Conservation (phyloP, 2,797 vertebrate genomes). For the Crocidura indochinensis region DNA sequence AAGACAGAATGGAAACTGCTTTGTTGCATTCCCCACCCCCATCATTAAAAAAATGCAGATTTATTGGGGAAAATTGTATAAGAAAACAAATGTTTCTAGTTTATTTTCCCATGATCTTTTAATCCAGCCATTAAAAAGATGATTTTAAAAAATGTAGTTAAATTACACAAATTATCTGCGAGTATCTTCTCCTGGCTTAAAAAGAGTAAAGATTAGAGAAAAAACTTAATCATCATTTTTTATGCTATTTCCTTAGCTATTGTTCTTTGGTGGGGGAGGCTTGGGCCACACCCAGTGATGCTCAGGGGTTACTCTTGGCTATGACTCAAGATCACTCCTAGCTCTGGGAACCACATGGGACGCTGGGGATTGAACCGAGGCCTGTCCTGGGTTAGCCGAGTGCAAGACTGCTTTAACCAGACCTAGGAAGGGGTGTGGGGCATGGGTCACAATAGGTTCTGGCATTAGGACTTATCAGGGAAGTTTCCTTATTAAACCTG, state of each 20-base stretch:
- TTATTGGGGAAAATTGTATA: background rate
- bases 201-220: background rate
- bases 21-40: conserved; percentile 12
- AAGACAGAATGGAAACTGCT: conserved; percentile 54
- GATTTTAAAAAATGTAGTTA: background rate
- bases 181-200: conserved; percentile 37
- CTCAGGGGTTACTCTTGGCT: no score
- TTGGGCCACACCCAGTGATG: no score
- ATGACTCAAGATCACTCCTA: no score
- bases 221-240: background rate
- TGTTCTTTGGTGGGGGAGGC: background rate
- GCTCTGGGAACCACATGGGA: no score
- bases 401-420: no score
- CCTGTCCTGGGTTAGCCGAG: no score
- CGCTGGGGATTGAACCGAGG: no score
- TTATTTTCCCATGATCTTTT: conserved; percentile 1
- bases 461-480: no score
- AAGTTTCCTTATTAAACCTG: no score
- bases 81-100: background rate
- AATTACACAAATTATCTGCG: conserved; percentile 31
- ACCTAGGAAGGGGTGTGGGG: no score
- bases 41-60: background rate
- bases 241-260: background rate
- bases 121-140: conserved; percentile 20
- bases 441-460: no score